Percentiles rank a stretch among this genome's conserved stretches.
Conservation (phyloP, 1,140 invertebrate genomes). For the Drosophila santomea region DNA sequence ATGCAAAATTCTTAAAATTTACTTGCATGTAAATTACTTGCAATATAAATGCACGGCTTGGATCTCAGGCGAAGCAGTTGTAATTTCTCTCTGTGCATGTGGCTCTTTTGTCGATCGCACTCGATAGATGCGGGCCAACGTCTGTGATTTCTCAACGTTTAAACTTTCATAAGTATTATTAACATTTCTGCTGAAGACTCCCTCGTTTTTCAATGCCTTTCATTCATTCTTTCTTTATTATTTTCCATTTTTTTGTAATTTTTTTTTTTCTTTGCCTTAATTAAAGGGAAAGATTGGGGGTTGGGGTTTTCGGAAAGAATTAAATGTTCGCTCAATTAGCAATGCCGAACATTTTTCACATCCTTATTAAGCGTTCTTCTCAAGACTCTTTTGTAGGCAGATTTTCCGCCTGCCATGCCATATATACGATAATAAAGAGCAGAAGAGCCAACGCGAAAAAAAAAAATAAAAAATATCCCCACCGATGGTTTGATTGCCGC, state of each 20-base stretch:
- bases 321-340: constrained; percentile 76
- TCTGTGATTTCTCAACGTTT: constrained; percentile 63
- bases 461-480: constrained; percentile 24
- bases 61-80: too few species aligned
- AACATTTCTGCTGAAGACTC: constrained; percentile 18
- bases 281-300: constrained; percentile 38
- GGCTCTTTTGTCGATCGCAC: constrained; percentile 45
- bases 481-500: constrained; percentile 50
- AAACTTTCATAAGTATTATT: constrained; percentile 39
- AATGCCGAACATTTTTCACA: constrained; percentile 74
- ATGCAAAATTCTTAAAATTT: constrained; percentile 19
- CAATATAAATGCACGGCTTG: too few species aligned
- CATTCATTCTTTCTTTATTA: neutral
- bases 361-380: constrained; percentile 71
- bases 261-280: constrained; percentile 16
- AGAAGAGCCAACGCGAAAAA: constrained; percentile 7
- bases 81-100: constrained; percentile 13
- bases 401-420: constrained; percentile 42
- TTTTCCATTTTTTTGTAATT: neutral
- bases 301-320: constrained; percentile 14
- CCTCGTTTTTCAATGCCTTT: neutral
- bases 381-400: constrained; percentile 35
- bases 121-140: constrained; percentile 54
- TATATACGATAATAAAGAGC: constrained; percentile 62
- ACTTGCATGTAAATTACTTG: neutral